Percentiles rank a stretch among this genome's conserved stretches.
Conservation (phyloP, 2,113 vertebrate genomes). For the Nanorana parkeri region DNA sequence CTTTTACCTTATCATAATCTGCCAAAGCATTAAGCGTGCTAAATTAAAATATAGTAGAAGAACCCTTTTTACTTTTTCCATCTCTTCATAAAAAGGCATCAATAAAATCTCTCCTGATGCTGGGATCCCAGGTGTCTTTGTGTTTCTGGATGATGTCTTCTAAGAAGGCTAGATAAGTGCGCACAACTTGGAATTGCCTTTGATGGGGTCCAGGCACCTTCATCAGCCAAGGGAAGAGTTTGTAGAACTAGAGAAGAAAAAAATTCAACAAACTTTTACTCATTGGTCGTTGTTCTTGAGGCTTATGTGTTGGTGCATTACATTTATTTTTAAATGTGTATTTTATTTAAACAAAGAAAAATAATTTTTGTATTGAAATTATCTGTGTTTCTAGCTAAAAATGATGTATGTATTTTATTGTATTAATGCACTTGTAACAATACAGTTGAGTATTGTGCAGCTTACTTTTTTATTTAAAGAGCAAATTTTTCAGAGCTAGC, state of each 20-base stretch:
- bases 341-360: too few species aligned
- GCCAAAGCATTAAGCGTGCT: neutral
- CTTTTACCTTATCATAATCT: too few species aligned
- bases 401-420: too few species aligned
- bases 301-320: too few species aligned
- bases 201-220: conserved; percentile 62
- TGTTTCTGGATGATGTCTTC: conserved; percentile 58
- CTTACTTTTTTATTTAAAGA: too few species aligned
- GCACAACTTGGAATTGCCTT: conserved; percentile 50
- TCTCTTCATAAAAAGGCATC: conserved; percentile 69
- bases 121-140: conserved; percentile 57
- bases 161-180: conserved; percentile 17
- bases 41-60: neutral
- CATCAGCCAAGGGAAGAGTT: conserved; percentile 56
- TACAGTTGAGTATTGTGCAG: too few species aligned
- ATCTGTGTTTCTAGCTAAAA: too few species aligned
- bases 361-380: neutral
- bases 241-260: conserved; percentile 63
- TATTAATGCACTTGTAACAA: too few species aligned
- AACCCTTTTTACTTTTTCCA: conserved; percentile 68
- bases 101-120: conserved; percentile 61
- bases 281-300: too few species aligned
- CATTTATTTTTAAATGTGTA: too few species aligned
- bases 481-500: too few species aligned
- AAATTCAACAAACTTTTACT: too few species aligned